Base-by-base conservation (phyloP, 2,888 invertebrate genomes). In the Tetramorium bicarinatum region DNA sequence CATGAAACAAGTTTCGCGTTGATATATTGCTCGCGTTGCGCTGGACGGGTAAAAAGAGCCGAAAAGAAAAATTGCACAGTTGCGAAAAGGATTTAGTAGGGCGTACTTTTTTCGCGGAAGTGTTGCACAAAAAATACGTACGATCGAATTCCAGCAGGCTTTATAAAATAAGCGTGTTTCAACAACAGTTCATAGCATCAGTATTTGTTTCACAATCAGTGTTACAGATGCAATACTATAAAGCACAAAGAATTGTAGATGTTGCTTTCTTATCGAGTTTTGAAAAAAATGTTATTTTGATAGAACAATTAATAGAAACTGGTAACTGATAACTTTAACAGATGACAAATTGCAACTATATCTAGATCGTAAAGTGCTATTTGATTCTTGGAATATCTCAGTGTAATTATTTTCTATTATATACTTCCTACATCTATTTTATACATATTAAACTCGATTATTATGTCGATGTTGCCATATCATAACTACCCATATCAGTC, bases 1-100 rank as follows among this genome's bases (percentile, higher is more conserved):
- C 15, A 15, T n/a, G 52, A 67, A 77, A 77, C 25, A 64, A 21
- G 38, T 62, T 75, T 64, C 15, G 15, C 18, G 44, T 18, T 44
- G 44, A 74, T 61, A 4, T 29, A 74, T 59, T 13, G 44, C 44
- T 29, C 9, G n/a, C 41, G 41, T 74, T 44, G 44, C 29, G 29
- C 44, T 9, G 44, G 72, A n/a, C 61, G 59, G 61, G 56, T 72
- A 72, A 74, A 49, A 74, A 74, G 29, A 64, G 29, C 34, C 47
- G 34, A 11, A 47, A 66, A 49, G 64, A 76, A 64, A 75, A 75
- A 75, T 75, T 49, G 47, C 75, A 62, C 49, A 64, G 9, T 49
- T 38, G 25, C 66, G 15, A 62, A 62, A 49, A 34, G 47, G 62
- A 64, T 66, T 76, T 64, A 76, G 18, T 64, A 62, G 66, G 21